These are phyloP conservation scores for Tachycineta bicolor DNA, from an alignment of 2,113 vertebrate genomes.

Conservation along the genomic window DNA sequence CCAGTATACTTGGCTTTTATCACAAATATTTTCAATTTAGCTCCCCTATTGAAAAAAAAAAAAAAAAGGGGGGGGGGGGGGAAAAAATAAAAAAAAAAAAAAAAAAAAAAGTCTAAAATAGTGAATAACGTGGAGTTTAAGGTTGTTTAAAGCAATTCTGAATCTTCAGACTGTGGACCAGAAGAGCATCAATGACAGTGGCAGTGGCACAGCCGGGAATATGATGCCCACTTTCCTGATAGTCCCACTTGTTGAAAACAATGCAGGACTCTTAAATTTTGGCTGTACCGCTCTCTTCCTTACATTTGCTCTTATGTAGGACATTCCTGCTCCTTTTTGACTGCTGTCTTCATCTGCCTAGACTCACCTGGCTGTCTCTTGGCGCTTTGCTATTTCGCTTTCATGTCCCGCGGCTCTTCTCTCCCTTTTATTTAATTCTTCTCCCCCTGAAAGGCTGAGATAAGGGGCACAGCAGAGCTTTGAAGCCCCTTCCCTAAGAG, in stretches of 20 bases:
- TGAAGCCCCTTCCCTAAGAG: background rate
- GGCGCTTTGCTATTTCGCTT: background rate
- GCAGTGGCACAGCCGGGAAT: background rate
- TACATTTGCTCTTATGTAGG: background rate
- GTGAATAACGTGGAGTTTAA: accelerated
- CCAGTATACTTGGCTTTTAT: background rate
- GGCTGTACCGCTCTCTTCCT: background rate
- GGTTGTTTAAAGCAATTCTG: background rate
- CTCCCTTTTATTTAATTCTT: constrained; percentile 17
- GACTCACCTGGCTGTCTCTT: background rate
- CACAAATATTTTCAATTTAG: background rate
- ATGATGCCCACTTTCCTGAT: background rate
- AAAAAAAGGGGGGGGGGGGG: accelerated
- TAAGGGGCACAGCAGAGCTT: background rate
- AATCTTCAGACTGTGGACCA: background rate
- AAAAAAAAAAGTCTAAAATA: background rate
- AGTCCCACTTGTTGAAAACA: background rate
- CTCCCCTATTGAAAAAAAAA: background rate
- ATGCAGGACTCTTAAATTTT: background rate
- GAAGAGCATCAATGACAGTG: background rate
- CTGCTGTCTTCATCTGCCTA: background rate
- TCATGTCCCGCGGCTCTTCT: background rate
- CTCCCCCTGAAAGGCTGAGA: background rate
- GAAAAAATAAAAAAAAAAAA: background rate
- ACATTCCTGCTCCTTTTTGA: background rate